Evolutionary conservation across 2,797 vertebrate genomes (phyloP).

Genomic region (Pogonophryne albipinna): DNA sequence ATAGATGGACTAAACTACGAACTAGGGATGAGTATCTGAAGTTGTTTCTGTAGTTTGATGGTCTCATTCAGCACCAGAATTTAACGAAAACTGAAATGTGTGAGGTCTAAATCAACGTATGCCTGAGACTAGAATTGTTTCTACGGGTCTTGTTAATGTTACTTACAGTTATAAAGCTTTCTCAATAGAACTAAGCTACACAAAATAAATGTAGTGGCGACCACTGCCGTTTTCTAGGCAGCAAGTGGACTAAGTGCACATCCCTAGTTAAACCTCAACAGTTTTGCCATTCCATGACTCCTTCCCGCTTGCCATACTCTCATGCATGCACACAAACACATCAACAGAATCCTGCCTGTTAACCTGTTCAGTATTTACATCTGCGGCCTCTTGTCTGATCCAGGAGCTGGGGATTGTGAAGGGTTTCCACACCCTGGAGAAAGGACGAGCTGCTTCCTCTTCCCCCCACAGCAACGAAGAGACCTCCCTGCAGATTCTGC

Average conservation of each 20-base stretch:
- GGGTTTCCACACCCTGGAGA: conserved; percentile 78
- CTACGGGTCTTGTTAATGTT: not conserved
- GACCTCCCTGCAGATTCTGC: conserved; percentile 56
- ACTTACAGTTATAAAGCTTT: not conserved
- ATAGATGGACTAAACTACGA: not conserved
- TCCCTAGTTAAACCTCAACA: conserved; percentile 1
- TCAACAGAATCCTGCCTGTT: not conserved
- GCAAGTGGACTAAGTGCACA: not conserved
- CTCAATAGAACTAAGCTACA: not conserved
- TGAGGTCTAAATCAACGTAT: not conserved
- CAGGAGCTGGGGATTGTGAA: conserved; percentile 90
- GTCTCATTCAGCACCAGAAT: not conserved
- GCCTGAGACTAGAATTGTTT: too few relatives aligned
- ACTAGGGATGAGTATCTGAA: conserved; percentile 26
- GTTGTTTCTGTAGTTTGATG: not conserved
- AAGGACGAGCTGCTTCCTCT: conserved; percentile 76
- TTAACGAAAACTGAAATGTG: not conserved
- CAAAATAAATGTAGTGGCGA: not conserved
- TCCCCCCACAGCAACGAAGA: conserved; percentile 79
- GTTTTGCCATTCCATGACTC: not conserved
- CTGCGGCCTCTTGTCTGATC: conserved; percentile 41
- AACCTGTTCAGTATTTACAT: conserved; percentile 2
- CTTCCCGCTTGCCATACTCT: not conserved
- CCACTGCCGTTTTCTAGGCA: not conserved
- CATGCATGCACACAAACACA: not conserved